A percentile compares a stretch with the other conserved stretches of the same genome.
phyloP scores from a whole-genome alignment of 1,140 invertebrate species.

The Papilio polytes region DNA sequence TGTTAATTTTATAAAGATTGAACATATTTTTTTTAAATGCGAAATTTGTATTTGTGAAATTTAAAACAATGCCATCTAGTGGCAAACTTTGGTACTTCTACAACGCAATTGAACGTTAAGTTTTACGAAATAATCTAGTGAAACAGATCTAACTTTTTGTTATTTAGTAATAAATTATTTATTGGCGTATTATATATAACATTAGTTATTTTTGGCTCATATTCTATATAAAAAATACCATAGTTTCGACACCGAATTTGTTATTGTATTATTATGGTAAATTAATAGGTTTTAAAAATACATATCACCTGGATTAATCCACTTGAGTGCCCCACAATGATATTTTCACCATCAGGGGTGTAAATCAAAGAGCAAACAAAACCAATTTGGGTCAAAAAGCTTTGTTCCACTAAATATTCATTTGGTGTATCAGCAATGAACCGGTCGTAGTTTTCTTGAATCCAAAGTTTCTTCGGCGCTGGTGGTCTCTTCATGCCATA shows the following conservation, averaged over 20 bases:
- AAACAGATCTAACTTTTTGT: neutral
- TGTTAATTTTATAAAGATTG: neutral
- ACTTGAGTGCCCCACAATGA: constrained; percentile 69
- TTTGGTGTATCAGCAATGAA: constrained; percentile 69
- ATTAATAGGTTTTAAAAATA: neutral
- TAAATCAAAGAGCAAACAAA: constrained; percentile 68
- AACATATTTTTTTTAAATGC: neutral
- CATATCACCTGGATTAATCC: constrained; percentile 73
- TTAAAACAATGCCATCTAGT: neutral
- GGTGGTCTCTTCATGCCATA: constrained; percentile 61
- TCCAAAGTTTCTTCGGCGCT: constrained; percentile 55
- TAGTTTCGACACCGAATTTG: neutral
- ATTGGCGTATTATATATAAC: no score
- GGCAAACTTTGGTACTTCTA: neutral
- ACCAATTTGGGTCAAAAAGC: constrained; percentile 67
- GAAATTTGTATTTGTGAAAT: neutral
- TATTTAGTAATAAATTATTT: no score
- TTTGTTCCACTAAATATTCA: constrained; percentile 48
- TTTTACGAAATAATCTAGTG: neutral
- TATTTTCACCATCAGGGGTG: constrained; percentile 59
- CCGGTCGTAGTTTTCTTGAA: constrained; percentile 64
- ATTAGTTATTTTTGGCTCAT: no score
- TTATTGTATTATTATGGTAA: no score
- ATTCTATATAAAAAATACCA: no score
- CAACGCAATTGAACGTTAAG: neutral